A percentile compares a stretch with the other conserved stretches of the same genome.
These are phyloP conservation scores for Patiria miniata DNA, from an alignment of 35 echinoderm and acorn worm species.

Conservation along the genomic window DNA sequence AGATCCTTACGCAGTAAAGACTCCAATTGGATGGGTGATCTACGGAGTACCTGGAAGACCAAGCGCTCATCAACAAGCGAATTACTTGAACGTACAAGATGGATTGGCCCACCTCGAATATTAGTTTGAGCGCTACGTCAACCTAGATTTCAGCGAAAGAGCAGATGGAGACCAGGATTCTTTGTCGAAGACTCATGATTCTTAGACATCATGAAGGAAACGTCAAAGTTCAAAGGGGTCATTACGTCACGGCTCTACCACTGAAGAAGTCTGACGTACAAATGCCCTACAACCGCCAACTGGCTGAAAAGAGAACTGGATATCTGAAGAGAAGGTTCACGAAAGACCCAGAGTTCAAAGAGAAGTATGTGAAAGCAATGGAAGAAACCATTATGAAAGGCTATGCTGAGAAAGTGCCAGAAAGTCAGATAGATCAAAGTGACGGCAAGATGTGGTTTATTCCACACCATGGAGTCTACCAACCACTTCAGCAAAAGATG, in stretches of 20 bases:
- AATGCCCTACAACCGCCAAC: constrained; percentile 4
- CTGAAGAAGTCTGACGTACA: neutral
- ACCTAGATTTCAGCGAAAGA: neutral
- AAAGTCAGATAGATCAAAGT: constrained; percentile 13
- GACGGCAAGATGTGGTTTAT: constrained; percentile 53
- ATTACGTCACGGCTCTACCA: constrained; percentile 2
- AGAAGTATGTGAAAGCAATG: neutral
- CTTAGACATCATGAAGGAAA: neutral
- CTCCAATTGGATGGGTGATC: constrained; percentile 17
- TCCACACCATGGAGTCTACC: constrained; percentile 56
- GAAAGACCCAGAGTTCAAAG: neutral
- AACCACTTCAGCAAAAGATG: constrained; percentile 51
- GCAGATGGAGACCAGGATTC: neutral
- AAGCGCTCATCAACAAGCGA: neutral
- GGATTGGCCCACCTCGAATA: neutral
- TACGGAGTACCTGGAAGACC: neutral
- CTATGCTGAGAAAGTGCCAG: constrained; percentile 61
- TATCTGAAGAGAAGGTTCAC: neutral
- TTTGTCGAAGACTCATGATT: neutral
- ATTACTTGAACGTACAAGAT: too few relatives aligned
- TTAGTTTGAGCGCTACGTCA: neutral
- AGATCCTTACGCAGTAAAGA: constrained; percentile 49
- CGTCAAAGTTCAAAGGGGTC: neutral
- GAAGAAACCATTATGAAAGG: constrained; percentile 29
- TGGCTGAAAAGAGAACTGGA: neutral